A percentile compares a stretch with the other conserved stretches of the same genome.
These are phyloP conservation scores for Hippocampus comes DNA, from an alignment of 2,113 vertebrate species.

Conservation along the genomic window DNA sequence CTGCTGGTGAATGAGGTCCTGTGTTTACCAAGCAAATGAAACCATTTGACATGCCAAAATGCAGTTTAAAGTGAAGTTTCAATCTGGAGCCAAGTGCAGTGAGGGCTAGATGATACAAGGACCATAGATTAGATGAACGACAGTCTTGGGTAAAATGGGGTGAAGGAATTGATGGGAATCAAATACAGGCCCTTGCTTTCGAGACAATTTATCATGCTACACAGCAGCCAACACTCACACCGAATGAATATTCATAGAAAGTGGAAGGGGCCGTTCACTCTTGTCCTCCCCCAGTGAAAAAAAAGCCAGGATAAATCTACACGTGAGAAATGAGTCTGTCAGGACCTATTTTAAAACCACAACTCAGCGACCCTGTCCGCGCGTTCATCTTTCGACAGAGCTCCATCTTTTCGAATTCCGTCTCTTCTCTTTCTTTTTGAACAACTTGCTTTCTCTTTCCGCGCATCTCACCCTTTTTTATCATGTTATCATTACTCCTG, in stretches of 20 bases:
- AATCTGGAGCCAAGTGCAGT: neutral
- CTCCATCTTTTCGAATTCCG: conserved; percentile 32
- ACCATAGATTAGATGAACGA: conserved; percentile 20
- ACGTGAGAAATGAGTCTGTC: conserved; percentile 72
- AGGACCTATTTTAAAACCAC: conserved; percentile 61
- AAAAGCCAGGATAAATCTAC: conserved; percentile 58
- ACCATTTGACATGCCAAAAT: neutral
- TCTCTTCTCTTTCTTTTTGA: conserved; percentile 21
- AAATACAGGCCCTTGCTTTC: conserved; percentile 48
- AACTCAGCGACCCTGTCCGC: conserved; percentile 62
- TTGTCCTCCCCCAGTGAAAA: conserved; percentile 46
- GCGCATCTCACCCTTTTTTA: conserved; percentile 7
- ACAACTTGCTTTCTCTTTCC: conserved; percentile 12
- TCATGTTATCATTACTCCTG: conserved; percentile 35
- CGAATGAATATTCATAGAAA: conserved; percentile 72
- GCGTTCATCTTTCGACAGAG: conserved; percentile 44
- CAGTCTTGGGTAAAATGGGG: conserved; percentile 27
- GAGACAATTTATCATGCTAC: conserved; percentile 58
- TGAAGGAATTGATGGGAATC: conserved; percentile 36
- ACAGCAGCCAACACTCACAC: conserved; percentile 48
- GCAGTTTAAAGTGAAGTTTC: conserved; percentile 1
- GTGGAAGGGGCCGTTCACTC: conserved; percentile 52
- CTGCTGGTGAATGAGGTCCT: neutral
- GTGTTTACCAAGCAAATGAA: neutral
- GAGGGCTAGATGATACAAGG: conserved; percentile 8